Evolutionary conservation across 1,140 invertebrate genomes (phyloP).

Genomic region (Saxidomus purpurata): DNA sequence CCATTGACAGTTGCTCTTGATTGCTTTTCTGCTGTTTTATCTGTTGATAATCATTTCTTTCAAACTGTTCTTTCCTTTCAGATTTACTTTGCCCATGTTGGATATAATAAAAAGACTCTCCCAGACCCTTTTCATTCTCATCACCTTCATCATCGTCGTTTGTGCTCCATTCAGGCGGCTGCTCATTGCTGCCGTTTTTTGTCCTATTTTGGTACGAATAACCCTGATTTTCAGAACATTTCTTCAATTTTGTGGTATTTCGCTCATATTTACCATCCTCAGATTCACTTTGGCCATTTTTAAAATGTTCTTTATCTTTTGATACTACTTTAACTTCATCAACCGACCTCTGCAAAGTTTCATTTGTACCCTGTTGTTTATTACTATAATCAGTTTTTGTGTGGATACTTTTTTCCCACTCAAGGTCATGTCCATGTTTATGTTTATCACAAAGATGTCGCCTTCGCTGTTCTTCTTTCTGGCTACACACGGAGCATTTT

Average conservation of each 20-base stretch:
- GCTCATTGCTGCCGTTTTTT: neutral
- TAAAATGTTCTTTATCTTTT: neutral
- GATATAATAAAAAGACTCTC: neutral
- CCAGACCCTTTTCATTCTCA: neutral
- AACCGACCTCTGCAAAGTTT: neutral
- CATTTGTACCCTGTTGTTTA: neutral
- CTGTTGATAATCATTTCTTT: neutral
- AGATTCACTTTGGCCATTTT: neutral
- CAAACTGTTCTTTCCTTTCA: neutral
- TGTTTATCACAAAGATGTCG: conserved; percentile 47
- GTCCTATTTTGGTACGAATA: neutral
- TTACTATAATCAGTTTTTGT: neutral
- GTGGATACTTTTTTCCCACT: neutral
- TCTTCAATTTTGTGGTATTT: neutral
- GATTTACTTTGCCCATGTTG: neutral
- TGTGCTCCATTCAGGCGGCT: conserved; percentile 22
- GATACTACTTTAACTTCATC: neutral
- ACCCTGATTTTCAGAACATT: neutral
- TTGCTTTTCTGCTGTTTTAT: neutral
- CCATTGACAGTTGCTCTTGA: neutral
- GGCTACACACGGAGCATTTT: conserved; percentile 7
- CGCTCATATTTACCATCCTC: neutral
- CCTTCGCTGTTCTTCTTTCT: conserved; percentile 13
- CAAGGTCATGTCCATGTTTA: neutral
- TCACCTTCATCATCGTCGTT: conserved; percentile 42